Evolutionary conservation across 1,140 invertebrate genomes (phyloP).

Genomic region (Brachionus koreanus): DNA sequence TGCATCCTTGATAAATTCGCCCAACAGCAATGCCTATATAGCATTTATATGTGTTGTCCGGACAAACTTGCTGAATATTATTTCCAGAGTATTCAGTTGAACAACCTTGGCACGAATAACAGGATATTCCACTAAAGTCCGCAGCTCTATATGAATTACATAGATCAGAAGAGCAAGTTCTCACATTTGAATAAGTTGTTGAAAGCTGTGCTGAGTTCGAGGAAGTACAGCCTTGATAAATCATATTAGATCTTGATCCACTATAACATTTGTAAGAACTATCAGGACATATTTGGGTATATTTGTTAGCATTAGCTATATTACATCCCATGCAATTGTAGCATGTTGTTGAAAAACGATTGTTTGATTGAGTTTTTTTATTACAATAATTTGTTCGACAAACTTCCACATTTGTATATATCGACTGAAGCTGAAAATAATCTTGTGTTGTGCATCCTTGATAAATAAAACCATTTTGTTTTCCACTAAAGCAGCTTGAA

Average conservation of each 20-base stretch:
- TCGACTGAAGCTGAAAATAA: neutral
- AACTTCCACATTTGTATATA: neutral
- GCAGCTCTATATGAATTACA: neutral
- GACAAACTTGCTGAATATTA: constrained; percentile 3
- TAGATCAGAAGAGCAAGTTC: neutral
- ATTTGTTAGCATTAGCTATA: neutral
- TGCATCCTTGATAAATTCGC: constrained; percentile 9
- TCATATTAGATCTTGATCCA: constrained; percentile 3
- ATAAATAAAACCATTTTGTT: constrained; percentile 17
- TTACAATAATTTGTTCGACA: constrained; percentile 4
- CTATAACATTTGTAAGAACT: neutral
- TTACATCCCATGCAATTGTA: constrained; percentile 4
- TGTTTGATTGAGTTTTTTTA: neutral
- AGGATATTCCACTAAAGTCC: neutral
- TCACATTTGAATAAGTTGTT: neutral
- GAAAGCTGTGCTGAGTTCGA: neutral
- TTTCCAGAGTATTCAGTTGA: neutral
- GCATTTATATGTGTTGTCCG: neutral
- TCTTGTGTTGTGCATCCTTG: neutral
- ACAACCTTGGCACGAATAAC: neutral
- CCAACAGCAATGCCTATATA: constrained; percentile 12
- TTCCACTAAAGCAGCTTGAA: neutral
- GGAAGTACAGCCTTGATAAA: constrained; percentile 15
- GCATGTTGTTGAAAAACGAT: neutral
- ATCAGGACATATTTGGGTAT: constrained; percentile 22